Evolutionary conservation across 2,888 invertebrate species (phyloP).

Genomic region (Philonicus albiceps): DNA sequence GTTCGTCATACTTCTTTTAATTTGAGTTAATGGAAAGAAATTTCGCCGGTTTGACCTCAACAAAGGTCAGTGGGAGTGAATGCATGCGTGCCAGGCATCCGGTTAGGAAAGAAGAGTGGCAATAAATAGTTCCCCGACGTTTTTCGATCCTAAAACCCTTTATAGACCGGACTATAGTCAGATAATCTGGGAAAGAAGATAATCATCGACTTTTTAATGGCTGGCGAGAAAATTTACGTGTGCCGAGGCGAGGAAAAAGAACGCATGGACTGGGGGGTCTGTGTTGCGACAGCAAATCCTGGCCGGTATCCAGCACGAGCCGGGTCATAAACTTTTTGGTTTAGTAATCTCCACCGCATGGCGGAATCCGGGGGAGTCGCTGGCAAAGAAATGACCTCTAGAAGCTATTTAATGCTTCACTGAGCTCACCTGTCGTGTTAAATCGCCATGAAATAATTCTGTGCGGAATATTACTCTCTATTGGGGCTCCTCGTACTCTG

Average conservation of each 20-base stretch:
- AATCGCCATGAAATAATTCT: slow-evolving; percentile 28
- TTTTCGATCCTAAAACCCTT: neutral
- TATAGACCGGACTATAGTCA: neutral
- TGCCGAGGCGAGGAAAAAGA: neutral
- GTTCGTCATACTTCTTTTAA: neutral
- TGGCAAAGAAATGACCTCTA: slow-evolving; percentile 23
- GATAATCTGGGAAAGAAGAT: neutral
- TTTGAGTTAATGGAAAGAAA: neutral
- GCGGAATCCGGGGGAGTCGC: neutral
- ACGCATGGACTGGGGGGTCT: neutral
- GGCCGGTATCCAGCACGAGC: neutral
- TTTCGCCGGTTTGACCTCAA: neutral
- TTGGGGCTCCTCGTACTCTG: neutral
- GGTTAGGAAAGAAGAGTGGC: neutral
- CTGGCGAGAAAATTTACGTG: neutral
- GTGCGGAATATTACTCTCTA: slow-evolving; percentile 26
- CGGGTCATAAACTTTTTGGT: slow-evolving; percentile 14
- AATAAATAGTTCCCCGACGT: neutral
- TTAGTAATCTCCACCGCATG: slow-evolving; percentile 1
- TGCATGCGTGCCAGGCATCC: neutral
- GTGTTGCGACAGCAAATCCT: neutral
- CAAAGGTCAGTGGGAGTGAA: neutral
- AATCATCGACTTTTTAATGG: neutral
- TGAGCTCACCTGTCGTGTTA: slow-evolving; percentile 39
- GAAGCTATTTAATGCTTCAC: slow-evolving; percentile 37